phyloP scores from a whole-genome alignment of 2,797 vertebrate genomes.

The Notoglanidium macrostoma region DNA sequence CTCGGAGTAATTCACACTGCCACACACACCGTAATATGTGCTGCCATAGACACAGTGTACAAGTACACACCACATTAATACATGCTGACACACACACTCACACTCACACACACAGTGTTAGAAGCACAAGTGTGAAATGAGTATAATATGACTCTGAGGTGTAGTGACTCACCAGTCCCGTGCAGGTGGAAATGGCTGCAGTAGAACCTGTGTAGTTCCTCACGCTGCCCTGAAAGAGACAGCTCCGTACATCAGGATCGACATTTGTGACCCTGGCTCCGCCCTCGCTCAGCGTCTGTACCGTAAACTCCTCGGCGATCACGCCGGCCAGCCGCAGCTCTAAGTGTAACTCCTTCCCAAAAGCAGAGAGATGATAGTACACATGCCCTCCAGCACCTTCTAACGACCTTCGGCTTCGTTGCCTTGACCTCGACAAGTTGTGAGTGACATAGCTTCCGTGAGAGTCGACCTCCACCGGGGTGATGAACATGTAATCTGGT shows the following conservation, averaged over 20 bases:
- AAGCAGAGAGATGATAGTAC: constrained; percentile 91
- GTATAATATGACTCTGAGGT: not conserved
- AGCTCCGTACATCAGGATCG: constrained; percentile 74
- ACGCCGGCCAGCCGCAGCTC: constrained; percentile 85
- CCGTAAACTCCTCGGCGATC: constrained; percentile 84
- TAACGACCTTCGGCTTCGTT: constrained; percentile 82
- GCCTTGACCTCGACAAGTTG: constrained; percentile 80
- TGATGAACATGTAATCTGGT: constrained; percentile 91
- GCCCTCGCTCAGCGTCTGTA: constrained; percentile 83
- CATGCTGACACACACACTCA: not conserved
- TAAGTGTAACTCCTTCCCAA: constrained; percentile 90
- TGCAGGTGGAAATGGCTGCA: constrained; percentile 90
- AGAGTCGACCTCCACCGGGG: constrained; percentile 89
- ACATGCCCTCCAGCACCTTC: constrained; percentile 70
- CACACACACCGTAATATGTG: not conserved
- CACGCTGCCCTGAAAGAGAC: constrained; percentile 96
- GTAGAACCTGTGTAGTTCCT: constrained; percentile 86
- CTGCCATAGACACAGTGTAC: not conserved
- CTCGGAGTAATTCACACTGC: not conserved
- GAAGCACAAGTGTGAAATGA: not conserved
- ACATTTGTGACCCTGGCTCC: constrained; percentile 75
- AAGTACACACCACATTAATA: not conserved
- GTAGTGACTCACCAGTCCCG: constrained; percentile 86
- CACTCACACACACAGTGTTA: constrained; percentile 42
- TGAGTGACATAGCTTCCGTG: constrained; percentile 84